phyloP scores from a whole-genome alignment of 37 sponge, comb jelly and placozoan genomes.

The Chondrosia reniformis region DNA sequence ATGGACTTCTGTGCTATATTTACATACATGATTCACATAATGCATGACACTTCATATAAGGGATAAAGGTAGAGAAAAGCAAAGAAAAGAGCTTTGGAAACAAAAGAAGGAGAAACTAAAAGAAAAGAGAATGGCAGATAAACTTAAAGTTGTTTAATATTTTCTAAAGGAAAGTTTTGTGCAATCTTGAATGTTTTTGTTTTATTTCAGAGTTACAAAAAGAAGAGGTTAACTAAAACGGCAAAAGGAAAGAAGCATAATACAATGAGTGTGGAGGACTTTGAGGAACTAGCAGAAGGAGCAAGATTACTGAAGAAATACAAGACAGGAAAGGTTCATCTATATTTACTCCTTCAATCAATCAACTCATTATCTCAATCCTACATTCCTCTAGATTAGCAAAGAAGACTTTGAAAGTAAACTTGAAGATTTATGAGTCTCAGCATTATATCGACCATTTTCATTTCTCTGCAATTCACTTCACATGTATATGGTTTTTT shows the following conservation, averaged over 20 bases:
- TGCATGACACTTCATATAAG: background rate
- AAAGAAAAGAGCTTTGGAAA: constrained; percentile 3
- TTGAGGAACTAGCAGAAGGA: constrained; percentile 83
- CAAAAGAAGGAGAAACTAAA: background rate
- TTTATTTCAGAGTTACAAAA: too few species aligned
- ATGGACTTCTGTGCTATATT: background rate
- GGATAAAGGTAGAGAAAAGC: constrained; percentile 67
- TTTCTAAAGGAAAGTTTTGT: too few species aligned
- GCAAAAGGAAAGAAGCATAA: too few species aligned
- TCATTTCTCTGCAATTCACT: too few species aligned
- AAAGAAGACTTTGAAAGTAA: constrained; percentile 9
- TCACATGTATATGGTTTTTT: too few species aligned
- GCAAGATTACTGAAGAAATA: constrained; percentile 82
- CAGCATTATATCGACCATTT: too few species aligned
- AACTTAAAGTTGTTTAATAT: background rate
- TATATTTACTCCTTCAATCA: background rate
- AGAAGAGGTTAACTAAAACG: too few species aligned
- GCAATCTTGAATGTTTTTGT: too few species aligned
- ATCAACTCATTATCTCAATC: background rate
- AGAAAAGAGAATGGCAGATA: background rate
- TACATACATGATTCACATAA: background rate
- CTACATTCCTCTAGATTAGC: background rate
- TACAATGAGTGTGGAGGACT: constrained; percentile 39
- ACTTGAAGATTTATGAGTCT: background rate
- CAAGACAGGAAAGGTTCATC: constrained; percentile 66